A percentile compares a stretch with the other conserved stretches of the same genome.
phyloP scores from a whole-genome alignment of 2,113 vertebrate genomes.

The Lucifuga dentata region DNA sequence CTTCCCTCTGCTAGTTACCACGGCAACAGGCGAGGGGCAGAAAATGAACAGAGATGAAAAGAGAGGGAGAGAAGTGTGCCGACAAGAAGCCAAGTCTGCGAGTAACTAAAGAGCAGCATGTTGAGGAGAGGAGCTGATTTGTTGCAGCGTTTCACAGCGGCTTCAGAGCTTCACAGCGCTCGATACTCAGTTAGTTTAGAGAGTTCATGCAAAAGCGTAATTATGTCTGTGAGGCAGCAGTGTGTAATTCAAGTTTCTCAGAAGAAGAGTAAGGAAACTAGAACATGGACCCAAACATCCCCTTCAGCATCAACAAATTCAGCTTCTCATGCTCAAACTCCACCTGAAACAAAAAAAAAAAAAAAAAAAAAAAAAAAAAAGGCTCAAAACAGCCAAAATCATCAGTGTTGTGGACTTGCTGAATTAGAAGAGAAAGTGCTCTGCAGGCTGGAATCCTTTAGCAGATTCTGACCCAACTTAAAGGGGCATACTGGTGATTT shows the following conservation, averaged over 20 bases:
- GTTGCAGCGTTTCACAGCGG: constrained; percentile 15
- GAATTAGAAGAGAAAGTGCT: too few relatives aligned
- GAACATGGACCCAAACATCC: not conserved
- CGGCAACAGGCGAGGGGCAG: constrained; percentile 81
- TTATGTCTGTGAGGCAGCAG: not conserved
- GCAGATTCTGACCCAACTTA: too few relatives aligned
- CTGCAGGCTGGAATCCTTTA: too few relatives aligned
- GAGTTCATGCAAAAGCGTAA: constrained; percentile 31
- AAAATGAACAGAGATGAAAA: constrained; percentile 51
- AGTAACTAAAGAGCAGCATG: constrained; percentile 34
- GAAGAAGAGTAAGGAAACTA: constrained; percentile 21
- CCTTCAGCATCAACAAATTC: not conserved
- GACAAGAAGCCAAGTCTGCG: constrained; percentile 45
- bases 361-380: too few relatives aligned
- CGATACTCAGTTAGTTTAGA: not conserved
- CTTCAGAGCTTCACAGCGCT: constrained; percentile 13
- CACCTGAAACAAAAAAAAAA: too few relatives aligned
- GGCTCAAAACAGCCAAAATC: too few relatives aligned
- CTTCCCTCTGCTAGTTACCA: constrained; percentile 80
- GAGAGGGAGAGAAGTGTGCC: constrained; percentile 51
- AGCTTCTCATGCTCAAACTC: not conserved
- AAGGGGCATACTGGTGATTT: too few relatives aligned
- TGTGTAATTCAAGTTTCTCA: not conserved
- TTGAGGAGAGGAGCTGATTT: constrained; percentile 32
- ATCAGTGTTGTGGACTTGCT: too few relatives aligned